phyloP scores from a whole-genome alignment of 2,113 vertebrate genomes.

The Monarcha castaneiventris region DNA sequence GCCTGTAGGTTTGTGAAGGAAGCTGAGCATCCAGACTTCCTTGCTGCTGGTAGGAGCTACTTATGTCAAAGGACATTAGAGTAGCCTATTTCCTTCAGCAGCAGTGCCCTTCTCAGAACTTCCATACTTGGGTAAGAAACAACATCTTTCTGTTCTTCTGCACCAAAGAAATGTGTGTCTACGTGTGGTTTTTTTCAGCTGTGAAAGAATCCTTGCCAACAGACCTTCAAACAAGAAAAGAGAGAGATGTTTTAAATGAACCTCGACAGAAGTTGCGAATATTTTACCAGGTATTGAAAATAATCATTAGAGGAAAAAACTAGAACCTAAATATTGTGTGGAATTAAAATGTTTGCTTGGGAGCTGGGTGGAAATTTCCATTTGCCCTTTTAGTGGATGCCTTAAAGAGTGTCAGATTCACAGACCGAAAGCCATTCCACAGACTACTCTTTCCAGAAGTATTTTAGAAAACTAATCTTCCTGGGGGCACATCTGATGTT shows the following conservation, averaged over 20 bases:
- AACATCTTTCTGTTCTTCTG: neutral
- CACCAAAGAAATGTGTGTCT: neutral
- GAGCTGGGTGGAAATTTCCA: neutral
- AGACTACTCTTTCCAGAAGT: neutral
- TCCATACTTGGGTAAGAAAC: neutral
- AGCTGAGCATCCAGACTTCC: neutral
- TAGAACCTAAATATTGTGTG: neutral
- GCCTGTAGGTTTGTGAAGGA: neutral
- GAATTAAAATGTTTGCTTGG: neutral
- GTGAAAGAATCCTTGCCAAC: slow-evolving; percentile 90
- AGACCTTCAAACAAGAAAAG: slow-evolving; percentile 90
- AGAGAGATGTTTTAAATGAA: slow-evolving; percentile 87
- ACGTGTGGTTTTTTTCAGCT: slow-evolving; percentile 71
- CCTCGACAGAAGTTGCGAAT: slow-evolving; percentile 94
- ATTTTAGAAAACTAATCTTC: neutral
- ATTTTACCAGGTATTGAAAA: slow-evolving; percentile 92
- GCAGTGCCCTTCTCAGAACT: neutral
- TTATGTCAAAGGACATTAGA: neutral
- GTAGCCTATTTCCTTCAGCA: neutral
- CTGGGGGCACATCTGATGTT: neutral
- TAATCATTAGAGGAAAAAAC: neutral
- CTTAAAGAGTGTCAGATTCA: neutral
- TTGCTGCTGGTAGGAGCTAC: neutral
- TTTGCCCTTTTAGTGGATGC: neutral
- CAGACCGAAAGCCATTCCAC: neutral